Conservation (phyloP, 2,113 vertebrate species). For the Nesoenas mayeri region DNA sequence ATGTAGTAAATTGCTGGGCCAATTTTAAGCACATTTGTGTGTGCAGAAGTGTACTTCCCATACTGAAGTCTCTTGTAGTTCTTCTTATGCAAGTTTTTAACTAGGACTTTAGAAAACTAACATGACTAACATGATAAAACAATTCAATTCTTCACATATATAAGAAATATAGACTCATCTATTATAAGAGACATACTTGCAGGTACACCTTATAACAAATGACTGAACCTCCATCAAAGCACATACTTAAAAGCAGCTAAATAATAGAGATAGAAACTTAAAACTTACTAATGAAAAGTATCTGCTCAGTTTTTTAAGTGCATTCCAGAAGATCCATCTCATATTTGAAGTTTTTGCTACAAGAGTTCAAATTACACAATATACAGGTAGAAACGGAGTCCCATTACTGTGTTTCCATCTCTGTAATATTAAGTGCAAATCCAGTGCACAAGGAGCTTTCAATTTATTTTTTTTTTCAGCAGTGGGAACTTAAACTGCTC, state of each 20-base stretch:
- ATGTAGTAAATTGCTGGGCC: not conserved
- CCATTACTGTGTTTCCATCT: not conserved
- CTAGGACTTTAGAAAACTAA: not conserved
- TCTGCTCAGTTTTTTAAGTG: not conserved
- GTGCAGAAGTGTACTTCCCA: not conserved
- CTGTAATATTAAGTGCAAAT: not conserved
- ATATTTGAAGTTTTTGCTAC: not conserved
- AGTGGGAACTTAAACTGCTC: not conserved
- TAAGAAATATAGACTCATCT: not conserved
- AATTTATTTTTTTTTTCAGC: not conserved
- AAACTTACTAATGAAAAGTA: not conserved
- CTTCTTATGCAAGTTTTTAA: not conserved
- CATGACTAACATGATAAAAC: not conserved
- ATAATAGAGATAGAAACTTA: not conserved
- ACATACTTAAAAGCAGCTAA: not conserved
- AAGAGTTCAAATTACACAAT: not conserved
- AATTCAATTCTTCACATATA: not conserved
- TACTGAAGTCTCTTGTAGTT: not conserved
- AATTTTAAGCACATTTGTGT: fast-evolving
- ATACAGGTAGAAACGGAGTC: not conserved
- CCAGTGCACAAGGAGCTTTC: fast-evolving
- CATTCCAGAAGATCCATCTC: not conserved
- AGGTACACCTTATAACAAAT: fast-evolving
- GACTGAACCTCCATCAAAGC: not conserved
- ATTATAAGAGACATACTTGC: not conserved